phyloP scores from a whole-genome alignment of 2,113 vertebrate genomes.

The Oncorhynchus keta region DNA sequence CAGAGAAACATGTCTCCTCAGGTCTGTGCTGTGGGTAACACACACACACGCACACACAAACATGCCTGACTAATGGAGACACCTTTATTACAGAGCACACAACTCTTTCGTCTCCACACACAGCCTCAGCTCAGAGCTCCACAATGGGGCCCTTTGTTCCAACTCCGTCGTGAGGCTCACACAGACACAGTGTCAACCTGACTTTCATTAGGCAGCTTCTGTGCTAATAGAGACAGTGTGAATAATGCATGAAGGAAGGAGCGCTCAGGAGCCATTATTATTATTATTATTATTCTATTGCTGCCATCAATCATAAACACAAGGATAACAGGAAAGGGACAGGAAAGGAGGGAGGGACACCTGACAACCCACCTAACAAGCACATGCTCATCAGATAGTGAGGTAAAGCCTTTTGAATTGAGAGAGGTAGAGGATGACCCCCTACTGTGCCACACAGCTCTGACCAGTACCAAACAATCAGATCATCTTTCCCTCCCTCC shows the following conservation, averaged over 20 bases:
- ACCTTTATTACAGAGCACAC: not conserved
- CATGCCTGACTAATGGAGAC: slow-evolving; percentile 1
- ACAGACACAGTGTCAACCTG: slow-evolving; percentile 1
- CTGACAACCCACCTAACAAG: not conserved
- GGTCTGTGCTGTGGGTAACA: too few species aligned
- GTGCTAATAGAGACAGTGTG: slow-evolving; percentile 33
- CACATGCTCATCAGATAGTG: not conserved
- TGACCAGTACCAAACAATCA: too few species aligned
- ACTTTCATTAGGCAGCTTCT: slow-evolving; percentile 34
- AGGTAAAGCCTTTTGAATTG: too few species aligned
- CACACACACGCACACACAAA: too few species aligned
- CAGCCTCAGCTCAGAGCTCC: slow-evolving; percentile 35
- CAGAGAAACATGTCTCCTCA: not conserved
- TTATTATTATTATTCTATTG: slow-evolving; percentile 52
- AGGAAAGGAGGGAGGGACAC: slow-evolving; percentile 5
- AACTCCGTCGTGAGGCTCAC: not conserved
- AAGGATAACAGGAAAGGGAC: slow-evolving; percentile 19
- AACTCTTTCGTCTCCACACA: not conserved
- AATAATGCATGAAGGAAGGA: slow-evolving; percentile 41
- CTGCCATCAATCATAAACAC: slow-evolving; percentile 43
- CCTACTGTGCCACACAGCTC: too few species aligned
- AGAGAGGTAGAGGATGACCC: too few species aligned
- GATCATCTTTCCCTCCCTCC: slow-evolving; percentile 6
- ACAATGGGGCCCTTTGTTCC: slow-evolving; percentile 3
- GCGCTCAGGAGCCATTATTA: slow-evolving; percentile 38